Base-by-base conservation (phyloP, 2,113 vertebrate species). In the Coptodon rendalli region DNA sequence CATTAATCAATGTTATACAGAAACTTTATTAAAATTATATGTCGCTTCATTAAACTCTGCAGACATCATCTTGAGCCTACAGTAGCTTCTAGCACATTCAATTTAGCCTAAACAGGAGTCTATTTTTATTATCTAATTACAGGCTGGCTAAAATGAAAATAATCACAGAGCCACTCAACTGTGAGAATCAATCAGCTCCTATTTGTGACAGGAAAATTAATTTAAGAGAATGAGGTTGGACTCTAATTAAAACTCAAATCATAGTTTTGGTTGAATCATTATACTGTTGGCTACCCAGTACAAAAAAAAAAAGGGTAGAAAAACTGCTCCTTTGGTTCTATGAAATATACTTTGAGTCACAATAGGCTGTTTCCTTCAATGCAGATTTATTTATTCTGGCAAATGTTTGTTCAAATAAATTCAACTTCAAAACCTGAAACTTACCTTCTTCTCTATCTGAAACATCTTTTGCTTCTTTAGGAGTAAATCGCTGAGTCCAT, bases 401-500 rank as follows among this genome's bases (percentile, higher is more conserved):
- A 19, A 48, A 29, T 27, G 22, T 76, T 76, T 48, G 14, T 50
- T 78, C 1, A 0, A 76, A 66, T 7, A 50, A 52, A 78, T n/a
- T 52, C 1, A 0, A 79, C 22, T 63, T n/a, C 11, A 53, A 57
- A 79, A 38, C 14, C 6, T 0, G 13, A 45, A 27, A 19, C 53
- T 3, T 52, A 88, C 87, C 98, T 97, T 98, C 90, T 97, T 97
- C 48, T 99, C 98, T 89, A 98, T 92, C 17, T 97, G 97, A 24
- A 97, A 95, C 71, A 97, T 97, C 92, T 96, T 98, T 86, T 98
- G 97, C 91, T 97, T 97, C 89, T 98, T 96, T 27, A 99, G 86
- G 2, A 99, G 88, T 86, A 99, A 95, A 89, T 99, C 97, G 54
- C 96, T 96, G 95, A 97, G 96, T 83, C 97, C 97, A 1, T 99